These are phyloP conservation scores for Ameiurus melas DNA, from an alignment of 2,113 vertebrate species.

Conservation along the genomic window DNA sequence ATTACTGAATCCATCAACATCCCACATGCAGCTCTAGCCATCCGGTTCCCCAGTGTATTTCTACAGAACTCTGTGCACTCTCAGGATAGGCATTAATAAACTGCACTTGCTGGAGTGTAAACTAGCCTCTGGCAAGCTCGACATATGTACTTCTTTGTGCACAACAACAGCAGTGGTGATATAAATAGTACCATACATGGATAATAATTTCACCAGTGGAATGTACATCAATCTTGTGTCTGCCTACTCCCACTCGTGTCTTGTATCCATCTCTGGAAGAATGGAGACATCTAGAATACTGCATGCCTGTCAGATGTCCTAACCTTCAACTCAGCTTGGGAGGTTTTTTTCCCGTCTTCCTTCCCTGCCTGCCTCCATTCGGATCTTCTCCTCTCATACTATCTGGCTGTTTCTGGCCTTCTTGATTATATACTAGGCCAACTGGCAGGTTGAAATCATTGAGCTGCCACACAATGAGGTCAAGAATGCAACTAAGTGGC, in stretches of 20 bases:
- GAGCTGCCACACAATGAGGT: neutral
- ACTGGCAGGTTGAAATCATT: conserved; percentile 12
- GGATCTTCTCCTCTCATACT: neutral
- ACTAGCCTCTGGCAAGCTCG: conserved; percentile 39
- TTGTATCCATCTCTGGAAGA: conserved; percentile 28
- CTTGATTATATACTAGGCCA: neutral
- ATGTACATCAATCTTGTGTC: conserved; percentile 33
- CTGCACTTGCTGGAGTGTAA: conserved; percentile 37
- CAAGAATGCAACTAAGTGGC: conserved; percentile 1
- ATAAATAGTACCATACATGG: conserved; percentile 54
- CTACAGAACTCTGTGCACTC: conserved; percentile 12
- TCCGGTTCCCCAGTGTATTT: neutral
- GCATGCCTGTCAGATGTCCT: conserved; percentile 15
- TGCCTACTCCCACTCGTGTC: conserved; percentile 16
- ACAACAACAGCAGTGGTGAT: conserved; percentile 33
- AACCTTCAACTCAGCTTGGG: neutral
- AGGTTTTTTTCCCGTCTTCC: neutral
- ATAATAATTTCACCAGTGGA: conserved; percentile 52
- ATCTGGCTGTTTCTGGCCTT: neutral
- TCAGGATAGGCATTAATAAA: conserved; percentile 41
- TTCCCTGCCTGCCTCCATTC: neutral
- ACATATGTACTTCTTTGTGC: conserved; percentile 43
- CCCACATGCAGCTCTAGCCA: neutral
- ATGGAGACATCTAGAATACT: conserved; percentile 32
- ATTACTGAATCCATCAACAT: neutral